These are phyloP conservation scores for Spialia ferax DNA, from an alignment of 2,888 invertebrate genomes.

Conservation along the genomic window DNA sequence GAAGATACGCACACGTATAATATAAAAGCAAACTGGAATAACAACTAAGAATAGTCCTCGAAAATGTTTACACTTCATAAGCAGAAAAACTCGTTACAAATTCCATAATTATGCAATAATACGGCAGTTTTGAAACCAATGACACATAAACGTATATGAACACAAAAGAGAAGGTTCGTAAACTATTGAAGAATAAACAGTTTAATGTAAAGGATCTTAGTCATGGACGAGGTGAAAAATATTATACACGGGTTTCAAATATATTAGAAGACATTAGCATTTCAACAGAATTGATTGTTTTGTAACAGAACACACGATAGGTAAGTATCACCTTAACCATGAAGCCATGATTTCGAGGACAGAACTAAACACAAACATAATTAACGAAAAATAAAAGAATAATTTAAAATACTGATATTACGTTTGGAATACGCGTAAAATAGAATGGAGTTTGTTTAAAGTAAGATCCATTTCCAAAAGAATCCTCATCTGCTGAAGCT, in stretches of 20 bases:
- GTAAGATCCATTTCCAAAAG: not conserved
- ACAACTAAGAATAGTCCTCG: constrained; percentile 6
- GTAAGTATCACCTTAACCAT: not conserved
- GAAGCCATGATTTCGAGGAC: not conserved
- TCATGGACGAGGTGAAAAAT: not conserved
- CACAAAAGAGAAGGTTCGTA: constrained; percentile 10
- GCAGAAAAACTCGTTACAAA: constrained; percentile 7
- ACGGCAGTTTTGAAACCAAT: constrained; percentile 16
- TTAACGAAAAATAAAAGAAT: not conserved
- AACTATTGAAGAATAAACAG: not conserved
- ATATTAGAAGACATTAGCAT: not conserved
- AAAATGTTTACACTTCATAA: constrained; percentile 4
- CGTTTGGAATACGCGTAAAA: not conserved
- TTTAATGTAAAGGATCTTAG: not conserved
- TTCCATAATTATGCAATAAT: constrained; percentile 12
- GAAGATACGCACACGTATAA: not conserved
- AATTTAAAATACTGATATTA: not conserved
- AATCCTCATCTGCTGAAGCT: not conserved
- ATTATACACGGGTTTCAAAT: constrained; percentile 6
- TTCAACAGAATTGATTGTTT: not conserved
- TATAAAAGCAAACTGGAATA: constrained; percentile 4
- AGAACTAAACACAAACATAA: not conserved
- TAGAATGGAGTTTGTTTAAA: not conserved
- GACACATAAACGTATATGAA: constrained; percentile 2
- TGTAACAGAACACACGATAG: not conserved